Percentiles rank a stretch among this genome's conserved stretches.
Evolutionary conservation across 1,140 invertebrate species (phyloP).

Genomic region (Leptinotarsa defecta): DNA sequence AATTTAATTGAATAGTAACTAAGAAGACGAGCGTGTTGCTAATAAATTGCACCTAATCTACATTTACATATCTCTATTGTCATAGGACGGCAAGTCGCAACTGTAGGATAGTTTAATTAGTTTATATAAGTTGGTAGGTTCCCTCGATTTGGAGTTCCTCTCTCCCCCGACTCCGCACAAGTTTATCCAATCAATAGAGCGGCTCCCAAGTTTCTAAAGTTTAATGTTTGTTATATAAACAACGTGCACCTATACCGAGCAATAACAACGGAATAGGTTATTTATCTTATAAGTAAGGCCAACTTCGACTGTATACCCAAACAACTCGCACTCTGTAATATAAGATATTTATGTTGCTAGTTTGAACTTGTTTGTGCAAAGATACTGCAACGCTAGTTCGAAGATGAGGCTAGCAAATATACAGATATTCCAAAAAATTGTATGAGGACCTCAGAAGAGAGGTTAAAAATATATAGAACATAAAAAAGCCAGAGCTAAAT

Average conservation of each 20-base stretch:
- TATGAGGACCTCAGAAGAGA: background rate
- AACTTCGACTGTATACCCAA: slow-evolving; percentile 41
- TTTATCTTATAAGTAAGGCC: slow-evolving; percentile 47
- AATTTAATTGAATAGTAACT: slow-evolving; percentile 28
- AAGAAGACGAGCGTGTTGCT: slow-evolving; percentile 29
- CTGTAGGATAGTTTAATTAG: slow-evolving; percentile 54
- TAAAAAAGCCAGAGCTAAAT: too few relatives aligned
- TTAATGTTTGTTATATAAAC: slow-evolving; percentile 56
- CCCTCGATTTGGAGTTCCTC: slow-evolving; percentile 43
- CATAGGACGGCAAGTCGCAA: slow-evolving; percentile 45
- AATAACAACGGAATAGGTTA: slow-evolving; percentile 47
- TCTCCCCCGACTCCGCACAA: slow-evolving; percentile 36
- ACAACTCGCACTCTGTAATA: slow-evolving; percentile 36
- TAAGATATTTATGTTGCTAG: slow-evolving; percentile 40
- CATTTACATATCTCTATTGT: slow-evolving; percentile 56
- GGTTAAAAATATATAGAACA: too few relatives aligned
- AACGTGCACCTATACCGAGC: slow-evolving; percentile 50
- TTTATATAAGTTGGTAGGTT: slow-evolving; percentile 52
- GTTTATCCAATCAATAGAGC: slow-evolving; percentile 54
- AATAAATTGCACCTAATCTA: slow-evolving; percentile 44
- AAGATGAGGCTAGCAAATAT: background rate
- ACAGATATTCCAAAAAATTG: background rate
- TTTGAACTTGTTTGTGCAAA: slow-evolving; percentile 34
- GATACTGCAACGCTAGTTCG: background rate
- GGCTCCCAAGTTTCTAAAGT: slow-evolving; percentile 48